A percentile compares a stretch with the other conserved stretches of the same genome.
Evolutionary conservation across 2,113 vertebrate genomes (phyloP).

Genomic region (Myiopsitta monachus): DNA sequence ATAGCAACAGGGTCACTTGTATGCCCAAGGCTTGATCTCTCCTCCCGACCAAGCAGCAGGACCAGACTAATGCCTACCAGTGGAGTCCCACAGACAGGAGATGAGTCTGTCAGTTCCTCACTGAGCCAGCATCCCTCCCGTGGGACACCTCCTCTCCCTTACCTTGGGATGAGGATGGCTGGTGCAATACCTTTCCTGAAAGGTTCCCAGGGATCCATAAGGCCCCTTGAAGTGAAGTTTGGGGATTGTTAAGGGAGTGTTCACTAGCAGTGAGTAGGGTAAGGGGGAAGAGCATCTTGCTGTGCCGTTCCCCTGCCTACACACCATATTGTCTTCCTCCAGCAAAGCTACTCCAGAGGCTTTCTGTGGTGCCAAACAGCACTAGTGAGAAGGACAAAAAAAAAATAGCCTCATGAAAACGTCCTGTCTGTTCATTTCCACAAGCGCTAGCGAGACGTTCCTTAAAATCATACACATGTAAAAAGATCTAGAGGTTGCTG

Average conservation of each 20-base stretch:
- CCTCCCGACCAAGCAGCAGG: background rate
- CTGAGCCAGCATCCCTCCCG: background rate
- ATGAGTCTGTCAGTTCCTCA: fast-evolving
- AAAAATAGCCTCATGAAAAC: background rate
- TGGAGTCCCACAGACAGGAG: fast-evolving
- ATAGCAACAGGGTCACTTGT: fast-evolving
- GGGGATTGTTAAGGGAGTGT: background rate
- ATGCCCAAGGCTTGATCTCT: background rate
- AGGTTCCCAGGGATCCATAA: background rate
- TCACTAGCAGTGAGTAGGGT: background rate
- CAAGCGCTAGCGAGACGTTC: slow-evolving; percentile 26
- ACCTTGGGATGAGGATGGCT: background rate
- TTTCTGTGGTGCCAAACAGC: slow-evolving; percentile 37
- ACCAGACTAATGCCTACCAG: fast-evolving
- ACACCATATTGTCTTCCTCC: slow-evolving; percentile 55
- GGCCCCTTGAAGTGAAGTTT: background rate
- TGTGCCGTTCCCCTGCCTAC: slow-evolving; percentile 14
- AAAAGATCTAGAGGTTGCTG: slow-evolving; percentile 75
- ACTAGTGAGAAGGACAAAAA: background rate
- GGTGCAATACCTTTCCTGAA: background rate
- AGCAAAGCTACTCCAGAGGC: slow-evolving; percentile 39
- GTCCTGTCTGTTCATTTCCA: slow-evolving; percentile 52
- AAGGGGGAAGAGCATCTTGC: background rate
- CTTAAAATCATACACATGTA: slow-evolving; percentile 77
- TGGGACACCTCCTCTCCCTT: background rate